These are phyloP conservation scores for Maccullochella peelii DNA, from an alignment of 2,113 vertebrate genomes.

Conservation along the genomic window DNA sequence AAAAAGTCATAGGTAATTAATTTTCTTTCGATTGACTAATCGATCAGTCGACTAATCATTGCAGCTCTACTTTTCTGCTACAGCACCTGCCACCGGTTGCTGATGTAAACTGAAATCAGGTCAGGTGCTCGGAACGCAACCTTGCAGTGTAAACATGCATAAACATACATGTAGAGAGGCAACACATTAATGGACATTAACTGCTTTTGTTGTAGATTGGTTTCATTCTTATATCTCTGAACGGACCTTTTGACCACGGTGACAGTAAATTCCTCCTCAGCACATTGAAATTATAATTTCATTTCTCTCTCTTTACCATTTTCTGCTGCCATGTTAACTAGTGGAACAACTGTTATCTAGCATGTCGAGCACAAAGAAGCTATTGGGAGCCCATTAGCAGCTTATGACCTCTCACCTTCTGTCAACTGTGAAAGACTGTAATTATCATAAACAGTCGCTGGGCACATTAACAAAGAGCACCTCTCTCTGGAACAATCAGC, in stretches of 20 bases:
- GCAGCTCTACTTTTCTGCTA: too few species aligned
- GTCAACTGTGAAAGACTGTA: conserved; percentile 56
- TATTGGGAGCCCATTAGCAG: conserved; percentile 63
- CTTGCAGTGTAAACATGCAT: background rate
- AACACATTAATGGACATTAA: background rate
- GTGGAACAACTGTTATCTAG: conserved; percentile 32
- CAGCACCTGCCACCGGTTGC: background rate
- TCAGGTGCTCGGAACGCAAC: background rate
- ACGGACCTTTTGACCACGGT: background rate
- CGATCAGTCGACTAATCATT: too few species aligned
- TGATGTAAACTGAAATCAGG: background rate
- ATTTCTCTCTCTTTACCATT: background rate
- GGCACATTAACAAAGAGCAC: conserved; percentile 47
- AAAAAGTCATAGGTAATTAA: too few species aligned
- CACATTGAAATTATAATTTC: conserved; percentile 2
- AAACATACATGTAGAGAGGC: background rate
- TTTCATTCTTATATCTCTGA: background rate
- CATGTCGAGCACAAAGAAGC: conserved; percentile 33
- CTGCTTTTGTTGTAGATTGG: background rate
- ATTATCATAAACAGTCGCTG: conserved; percentile 65
- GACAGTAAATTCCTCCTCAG: background rate
- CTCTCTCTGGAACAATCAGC: background rate
- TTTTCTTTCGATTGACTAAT: too few species aligned
- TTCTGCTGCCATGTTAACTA: conserved; percentile 26
- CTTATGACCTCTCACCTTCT: conserved; percentile 61